Conservation (phyloP, 2,113 vertebrate species). For the Gymnocephalus cernua region DNA sequence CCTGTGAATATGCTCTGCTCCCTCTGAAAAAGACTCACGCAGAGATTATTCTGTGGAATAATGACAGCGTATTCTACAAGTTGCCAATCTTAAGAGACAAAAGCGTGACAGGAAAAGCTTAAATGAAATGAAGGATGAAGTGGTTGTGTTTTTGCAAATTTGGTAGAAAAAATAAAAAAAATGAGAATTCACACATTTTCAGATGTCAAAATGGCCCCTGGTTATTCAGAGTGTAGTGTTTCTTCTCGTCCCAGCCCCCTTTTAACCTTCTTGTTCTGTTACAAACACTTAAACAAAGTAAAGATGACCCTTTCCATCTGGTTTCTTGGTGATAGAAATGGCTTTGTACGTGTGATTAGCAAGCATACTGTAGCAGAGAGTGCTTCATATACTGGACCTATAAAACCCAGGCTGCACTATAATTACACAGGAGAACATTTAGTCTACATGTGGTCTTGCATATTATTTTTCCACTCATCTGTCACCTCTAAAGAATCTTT, state of each 20-base stretch:
- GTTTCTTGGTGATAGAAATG: slow-evolving; percentile 3
- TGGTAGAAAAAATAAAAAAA: not conserved
- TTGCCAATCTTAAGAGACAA: slow-evolving; percentile 42
- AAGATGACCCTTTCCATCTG: not conserved
- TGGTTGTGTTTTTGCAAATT: slow-evolving; percentile 11
- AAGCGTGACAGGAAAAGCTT: slow-evolving; percentile 8
- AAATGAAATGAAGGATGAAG: slow-evolving; percentile 7
- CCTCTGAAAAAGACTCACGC: slow-evolving; percentile 50
- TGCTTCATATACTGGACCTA: not conserved
- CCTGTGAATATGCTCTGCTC: slow-evolving; percentile 34
- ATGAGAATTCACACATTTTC: slow-evolving; percentile 5
- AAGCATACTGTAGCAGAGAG: not conserved
- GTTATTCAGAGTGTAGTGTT: not conserved
- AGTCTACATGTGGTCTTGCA: not conserved
- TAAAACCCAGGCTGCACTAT: not conserved
- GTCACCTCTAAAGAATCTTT: not conserved
- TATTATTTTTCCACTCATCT: slow-evolving; percentile 4
- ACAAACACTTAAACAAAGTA: slow-evolving; percentile 23
- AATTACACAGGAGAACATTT: slow-evolving; percentile 13
- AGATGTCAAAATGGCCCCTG: not conserved
- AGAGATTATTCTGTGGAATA: slow-evolving; percentile 45
- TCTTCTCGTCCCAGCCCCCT: not conserved
- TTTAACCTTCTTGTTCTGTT: slow-evolving; percentile 7
- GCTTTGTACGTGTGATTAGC: not conserved
- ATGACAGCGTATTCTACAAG: slow-evolving; percentile 41